These are phyloP conservation scores for Fabriciana adippe DNA, from an alignment of 2,888 invertebrate species.

Conservation along the genomic window DNA sequence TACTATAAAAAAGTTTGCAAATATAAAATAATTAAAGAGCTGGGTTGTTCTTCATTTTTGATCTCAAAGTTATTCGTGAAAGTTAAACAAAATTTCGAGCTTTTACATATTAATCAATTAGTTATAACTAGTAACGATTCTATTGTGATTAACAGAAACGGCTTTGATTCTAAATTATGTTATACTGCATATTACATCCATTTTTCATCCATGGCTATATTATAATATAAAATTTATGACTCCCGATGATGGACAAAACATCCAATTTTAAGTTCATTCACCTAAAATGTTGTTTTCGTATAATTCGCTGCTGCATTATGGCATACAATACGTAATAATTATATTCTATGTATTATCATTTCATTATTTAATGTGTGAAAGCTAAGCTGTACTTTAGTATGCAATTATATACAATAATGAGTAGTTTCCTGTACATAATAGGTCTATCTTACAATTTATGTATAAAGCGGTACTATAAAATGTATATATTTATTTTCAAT, in stretches of 20 bases:
- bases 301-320: background rate
- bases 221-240: background rate
- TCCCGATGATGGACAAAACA: background rate
- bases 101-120: background rate
- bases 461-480: too few species aligned
- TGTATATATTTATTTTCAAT: too few species aligned
- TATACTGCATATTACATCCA: slow-evolving; percentile 4
- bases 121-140: background rate
- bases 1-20: too few species aligned
- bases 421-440: too few species aligned
- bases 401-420: too few species aligned
- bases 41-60: background rate
- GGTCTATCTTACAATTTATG: too few species aligned
- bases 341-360: too few species aligned
- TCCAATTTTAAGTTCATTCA: background rate
- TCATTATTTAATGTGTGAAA: too few species aligned
- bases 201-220: background rate
- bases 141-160: slow-evolving; percentile 7
- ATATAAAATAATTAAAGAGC: background rate
- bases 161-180: slow-evolving; percentile 1
- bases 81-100: background rate
- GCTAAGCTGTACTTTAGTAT: too few species aligned
- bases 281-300: background rate
- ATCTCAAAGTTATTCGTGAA: background rate
- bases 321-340: too few species aligned